A percentile compares a stretch with the other conserved stretches of the same genome.
phyloP scores from a whole-genome alignment of 2,888 invertebrate genomes.

The Megalurothrips usitatus region DNA sequence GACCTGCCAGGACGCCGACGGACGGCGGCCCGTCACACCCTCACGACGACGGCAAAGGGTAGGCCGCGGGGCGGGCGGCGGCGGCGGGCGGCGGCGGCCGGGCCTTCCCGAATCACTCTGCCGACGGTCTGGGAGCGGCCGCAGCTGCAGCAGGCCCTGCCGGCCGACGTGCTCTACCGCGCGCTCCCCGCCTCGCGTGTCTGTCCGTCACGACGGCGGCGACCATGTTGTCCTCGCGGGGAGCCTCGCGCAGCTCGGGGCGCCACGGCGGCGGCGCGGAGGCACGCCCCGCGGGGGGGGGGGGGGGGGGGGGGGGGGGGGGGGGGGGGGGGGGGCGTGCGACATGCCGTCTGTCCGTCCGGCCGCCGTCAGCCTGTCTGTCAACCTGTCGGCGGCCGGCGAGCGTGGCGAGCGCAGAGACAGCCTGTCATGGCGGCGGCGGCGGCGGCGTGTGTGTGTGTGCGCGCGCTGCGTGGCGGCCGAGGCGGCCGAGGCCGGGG shows the following conservation, averaged over 20 bases:
- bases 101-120: background rate
- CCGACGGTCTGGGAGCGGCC: background rate
- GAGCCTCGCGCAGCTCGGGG: background rate
- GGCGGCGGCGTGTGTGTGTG: background rate
- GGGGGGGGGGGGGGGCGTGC: background rate
- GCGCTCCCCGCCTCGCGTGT: background rate
- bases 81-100: too few species aligned
- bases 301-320: background rate
- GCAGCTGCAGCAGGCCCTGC: background rate
- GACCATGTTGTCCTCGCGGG: background rate
- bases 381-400: background rate
- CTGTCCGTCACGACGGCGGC: background rate
- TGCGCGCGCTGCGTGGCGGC: too few species aligned
- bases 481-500: background rate
- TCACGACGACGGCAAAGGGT: too few species aligned
- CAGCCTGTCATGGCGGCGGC: background rate
- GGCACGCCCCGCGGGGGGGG: background rate
- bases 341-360: background rate
- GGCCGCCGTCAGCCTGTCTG: background rate
- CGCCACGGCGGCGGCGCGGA: background rate
- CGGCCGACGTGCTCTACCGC: background rate
- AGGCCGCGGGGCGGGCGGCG: too few species aligned
- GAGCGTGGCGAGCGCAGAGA: background rate
- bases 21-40: too few species aligned
- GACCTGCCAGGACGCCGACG: too few species aligned